Percentiles rank a stretch among this genome's conserved stretches.
These are phyloP conservation scores for Cosmorhoe ocellata DNA, from an alignment of 2,888 invertebrate genomes.

Conservation along the genomic window DNA sequence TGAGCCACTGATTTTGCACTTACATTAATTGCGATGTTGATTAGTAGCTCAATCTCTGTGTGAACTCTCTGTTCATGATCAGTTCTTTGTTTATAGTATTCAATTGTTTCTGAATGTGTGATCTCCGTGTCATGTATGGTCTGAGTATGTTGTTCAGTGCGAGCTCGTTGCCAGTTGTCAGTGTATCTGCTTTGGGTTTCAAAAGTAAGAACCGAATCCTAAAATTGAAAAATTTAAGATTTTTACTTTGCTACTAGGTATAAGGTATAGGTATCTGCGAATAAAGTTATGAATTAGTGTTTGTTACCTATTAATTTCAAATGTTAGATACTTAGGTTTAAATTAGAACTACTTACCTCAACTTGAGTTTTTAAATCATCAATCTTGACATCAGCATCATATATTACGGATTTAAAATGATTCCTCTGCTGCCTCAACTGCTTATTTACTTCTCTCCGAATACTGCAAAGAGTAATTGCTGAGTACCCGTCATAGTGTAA, in stretches of 20 bases:
- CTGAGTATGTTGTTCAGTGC: slow-evolving; percentile 60
- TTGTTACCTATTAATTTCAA: too few species aligned
- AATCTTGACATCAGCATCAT: slow-evolving; percentile 54
- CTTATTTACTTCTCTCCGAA: slow-evolving; percentile 49
- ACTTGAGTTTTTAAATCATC: slow-evolving; percentile 49
- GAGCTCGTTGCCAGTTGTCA: slow-evolving; percentile 61
- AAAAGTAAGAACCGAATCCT: slow-evolving; percentile 41
- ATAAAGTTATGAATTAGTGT: too few species aligned
- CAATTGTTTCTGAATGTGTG: slow-evolving; percentile 40
- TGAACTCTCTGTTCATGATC: slow-evolving; percentile 69
- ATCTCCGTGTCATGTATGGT: slow-evolving; percentile 48
- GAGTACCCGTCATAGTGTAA: too few species aligned
- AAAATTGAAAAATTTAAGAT: slow-evolving; percentile 24
- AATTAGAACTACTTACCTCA: slow-evolving; percentile 48
- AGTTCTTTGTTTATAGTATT: slow-evolving; percentile 50
- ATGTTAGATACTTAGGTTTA: too few species aligned
- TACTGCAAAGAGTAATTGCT: slow-evolving; percentile 36
- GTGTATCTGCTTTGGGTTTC: slow-evolving; percentile 58
- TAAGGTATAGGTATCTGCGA: too few species aligned
- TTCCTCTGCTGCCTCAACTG: slow-evolving; percentile 60
- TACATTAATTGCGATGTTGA: slow-evolving; percentile 64
- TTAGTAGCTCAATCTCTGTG: slow-evolving; percentile 63
- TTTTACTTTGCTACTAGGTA: too few species aligned
- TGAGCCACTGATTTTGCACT: slow-evolving; percentile 25
- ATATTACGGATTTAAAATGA: slow-evolving; percentile 54